phyloP scores from a whole-genome alignment of 2,888 invertebrate species.

The Ectobius pallidus region DNA sequence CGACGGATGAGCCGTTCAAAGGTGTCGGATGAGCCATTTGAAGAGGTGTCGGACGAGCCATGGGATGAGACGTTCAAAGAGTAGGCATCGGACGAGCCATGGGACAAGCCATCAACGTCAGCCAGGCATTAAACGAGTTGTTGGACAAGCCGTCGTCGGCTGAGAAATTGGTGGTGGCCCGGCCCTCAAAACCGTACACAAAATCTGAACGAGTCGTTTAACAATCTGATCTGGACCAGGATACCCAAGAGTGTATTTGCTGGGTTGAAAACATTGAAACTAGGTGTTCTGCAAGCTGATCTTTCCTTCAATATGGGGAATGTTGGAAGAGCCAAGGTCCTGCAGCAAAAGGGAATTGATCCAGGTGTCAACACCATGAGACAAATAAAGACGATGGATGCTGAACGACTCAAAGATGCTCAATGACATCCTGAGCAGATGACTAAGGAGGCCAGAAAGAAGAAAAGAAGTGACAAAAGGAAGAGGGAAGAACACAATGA shows the following conservation, averaged over 20 bases:
- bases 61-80: too few relatives aligned
- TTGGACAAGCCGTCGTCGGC: too few relatives aligned
- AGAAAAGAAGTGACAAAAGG: background rate
- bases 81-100: too few relatives aligned
- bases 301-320: background rate
- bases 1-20: too few relatives aligned
- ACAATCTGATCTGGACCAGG: too few relatives aligned
- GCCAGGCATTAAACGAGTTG: too few relatives aligned
- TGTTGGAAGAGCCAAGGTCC: too few relatives aligned
- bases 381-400: background rate
- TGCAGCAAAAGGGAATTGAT: background rate
- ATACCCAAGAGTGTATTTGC: background rate
- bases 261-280: background rate
- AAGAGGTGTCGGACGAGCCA: too few relatives aligned
- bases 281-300: background rate
- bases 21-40: too few relatives aligned
- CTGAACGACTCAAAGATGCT: background rate
- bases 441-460: background rate
- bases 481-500: background rate
- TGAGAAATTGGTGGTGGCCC: too few relatives aligned
- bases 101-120: too few relatives aligned
- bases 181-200: slow-evolving; percentile 36
- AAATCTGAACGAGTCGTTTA: slow-evolving; percentile 34
- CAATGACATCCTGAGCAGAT: too few relatives aligned
- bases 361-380: background rate